Evolutionary conservation across 2,888 invertebrate species (phyloP).

Genomic region (Drosophila testacea): DNA sequence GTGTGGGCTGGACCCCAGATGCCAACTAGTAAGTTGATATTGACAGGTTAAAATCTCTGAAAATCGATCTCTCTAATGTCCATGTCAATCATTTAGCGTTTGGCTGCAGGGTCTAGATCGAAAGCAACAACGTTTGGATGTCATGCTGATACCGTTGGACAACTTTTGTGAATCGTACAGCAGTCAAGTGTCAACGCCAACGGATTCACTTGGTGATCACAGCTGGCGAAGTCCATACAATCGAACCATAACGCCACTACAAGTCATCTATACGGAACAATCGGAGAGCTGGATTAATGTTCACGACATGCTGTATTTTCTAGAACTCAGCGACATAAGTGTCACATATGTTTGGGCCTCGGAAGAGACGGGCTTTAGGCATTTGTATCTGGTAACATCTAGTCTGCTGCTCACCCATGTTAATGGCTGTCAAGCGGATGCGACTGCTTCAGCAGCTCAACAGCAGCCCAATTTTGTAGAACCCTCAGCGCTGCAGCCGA

Average conservation of each 20-base stretch:
- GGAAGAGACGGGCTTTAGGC: conserved; percentile 95
- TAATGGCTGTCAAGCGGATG: conserved; percentile 86
- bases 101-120: conserved; percentile 97
- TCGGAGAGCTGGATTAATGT: conserved; percentile 97
- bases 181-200: conserved; percentile 85
- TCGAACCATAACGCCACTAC: conserved; percentile 83
- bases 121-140: conserved; percentile 93
- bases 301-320: conserved; percentile 94
- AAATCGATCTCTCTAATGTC: neutral
- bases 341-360: conserved; percentile 95
- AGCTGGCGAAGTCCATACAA: conserved; percentile 85
- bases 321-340: conserved; percentile 86
- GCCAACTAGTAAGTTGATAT: conserved; percentile 90
- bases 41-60: neutral
- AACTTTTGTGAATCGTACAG: conserved; percentile 88
- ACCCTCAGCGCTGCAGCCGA: conserved; percentile 86
- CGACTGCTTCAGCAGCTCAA: conserved; percentile 59
- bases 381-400: conserved; percentile 93
- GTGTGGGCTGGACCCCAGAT: conserved; percentile 98
- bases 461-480: conserved; percentile 77
- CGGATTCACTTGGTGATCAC: conserved; percentile 82
- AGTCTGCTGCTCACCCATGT: conserved; percentile 83
- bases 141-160: conserved; percentile 92
- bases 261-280: conserved; percentile 85
- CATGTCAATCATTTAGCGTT: conserved; percentile 87